Base-by-base conservation (phyloP, 2,113 vertebrate species). In the Agelaius tricolor region DNA sequence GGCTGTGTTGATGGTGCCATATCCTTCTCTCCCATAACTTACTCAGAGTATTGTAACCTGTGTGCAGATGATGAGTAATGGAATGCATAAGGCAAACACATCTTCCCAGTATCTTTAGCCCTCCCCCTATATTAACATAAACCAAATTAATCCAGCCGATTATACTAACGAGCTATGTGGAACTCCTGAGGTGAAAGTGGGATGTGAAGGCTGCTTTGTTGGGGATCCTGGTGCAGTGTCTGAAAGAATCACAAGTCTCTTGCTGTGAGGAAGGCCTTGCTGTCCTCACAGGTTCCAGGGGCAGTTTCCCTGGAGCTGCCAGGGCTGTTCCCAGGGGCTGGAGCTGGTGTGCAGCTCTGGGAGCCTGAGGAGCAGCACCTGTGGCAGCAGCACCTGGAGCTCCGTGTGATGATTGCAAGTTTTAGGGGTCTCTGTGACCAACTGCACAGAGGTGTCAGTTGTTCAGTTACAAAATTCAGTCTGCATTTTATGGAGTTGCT, bases 221-320 rank as follows among this genome's bases (percentile, higher is more conserved):
- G 63, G 67, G 58, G 59, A 57, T 73, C 33, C 83, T 49, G 43
- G 31, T 46, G 67, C 79, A 37, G 39, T 9, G 7, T 26, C 30
- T 41, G 81, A 20, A 46, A 37, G 49, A 14, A 47, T 28, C 21
- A 1, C 0, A 0, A 11, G 30, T 20, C 3, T 8, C 0, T 4
- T 18, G 67, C 7, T 5, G 26, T 4, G 76, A 76, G 55, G 0
- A 3, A 13, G 41, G 28, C 67, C 63, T 14, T 20, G 72, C 66
- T 90, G 66, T 59, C 47, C 35, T 9, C 2, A 0, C 1, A 2
- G 11, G 5, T 22, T 8, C n/a, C 1, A 3, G 7, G 35, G 39
- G 16, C 47, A 7, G 1, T 11, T 31, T 31, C 55, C 55, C 31
- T 21, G 73, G 6, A 47, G 80, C 30, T 43, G 46, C 44, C 11